Base-by-base conservation (phyloP, 2,888 invertebrate genomes). In the Catocala sponsa region DNA sequence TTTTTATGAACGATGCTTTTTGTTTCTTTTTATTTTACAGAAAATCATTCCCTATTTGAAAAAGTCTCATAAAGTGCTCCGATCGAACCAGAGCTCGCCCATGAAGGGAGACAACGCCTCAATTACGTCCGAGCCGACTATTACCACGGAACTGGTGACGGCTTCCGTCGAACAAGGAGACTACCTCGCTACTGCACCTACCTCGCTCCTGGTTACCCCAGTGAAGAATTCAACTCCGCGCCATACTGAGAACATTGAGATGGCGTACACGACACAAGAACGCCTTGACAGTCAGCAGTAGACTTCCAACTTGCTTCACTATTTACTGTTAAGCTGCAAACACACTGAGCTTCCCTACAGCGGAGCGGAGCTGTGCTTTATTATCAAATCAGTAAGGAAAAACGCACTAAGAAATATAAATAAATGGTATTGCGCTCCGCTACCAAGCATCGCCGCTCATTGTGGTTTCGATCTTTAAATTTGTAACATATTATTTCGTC, bases 91-190 rank as follows among this genome's bases (percentile, higher is more conserved):
- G 1, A 84, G 74, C 55, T 89, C 92, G 0, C 90, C 91, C 0
- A 81, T 72, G 25, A 88, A 86, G 64, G 83, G 81, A 4, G 92
- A 92, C 72, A 86, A 82, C 7, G 60, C 74, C 0, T 93, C 93
- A 0, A 67, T 89, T 25, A 78, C 76, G 43, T 94, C 94, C 0
- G 92, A 93, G 47, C 91, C 92, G 1, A 94, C 94, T 0, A 72
- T 78, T 25, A 90, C 89, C 53, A 92, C 94, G 7, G 93, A 92
- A 65, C 76, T 94, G 59, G 92, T 93, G 42, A 89, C 91, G 0
- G 91, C 87, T 0, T 85, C 91, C 2, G 80, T 90, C 44, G 91
- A 91, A 62, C 90, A 81, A 4, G 89, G 79, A 0, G 88, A 91
- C 65, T 88, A 15, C 15, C 15, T 15, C 2, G 15, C 15, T 15